Conservation (phyloP, 2,113 vertebrate genomes). For the Tachysurus vachellii region DNA sequence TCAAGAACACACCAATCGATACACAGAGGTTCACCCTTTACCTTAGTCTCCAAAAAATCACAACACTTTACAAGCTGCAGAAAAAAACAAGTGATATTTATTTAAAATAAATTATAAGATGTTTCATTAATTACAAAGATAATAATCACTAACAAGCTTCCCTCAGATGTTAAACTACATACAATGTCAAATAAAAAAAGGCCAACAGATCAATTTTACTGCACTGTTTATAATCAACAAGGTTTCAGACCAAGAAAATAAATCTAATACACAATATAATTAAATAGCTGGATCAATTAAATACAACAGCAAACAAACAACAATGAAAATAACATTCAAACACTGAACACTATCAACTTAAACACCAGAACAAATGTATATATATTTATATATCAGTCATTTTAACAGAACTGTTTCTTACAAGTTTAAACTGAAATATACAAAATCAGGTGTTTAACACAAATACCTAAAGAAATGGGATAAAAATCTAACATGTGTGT, state of each 20-base stretch:
- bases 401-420: too few species aligned
- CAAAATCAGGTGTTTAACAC: neutral
- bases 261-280: neutral
- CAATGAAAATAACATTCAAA: neutral
- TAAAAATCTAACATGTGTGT: neutral
- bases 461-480: neutral
- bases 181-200: neutral
- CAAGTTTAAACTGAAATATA: neutral
- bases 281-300: neutral
- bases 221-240: neutral
- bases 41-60: neutral
- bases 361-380: neutral
- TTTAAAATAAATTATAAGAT: neutral
- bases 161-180: neutral
- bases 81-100: neutral
- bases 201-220: neutral
- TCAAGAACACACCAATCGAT: constrained; percentile 53
- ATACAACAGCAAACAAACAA: neutral
- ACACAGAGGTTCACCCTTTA: constrained; percentile 34
- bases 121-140: neutral
- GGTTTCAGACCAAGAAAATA: neutral
- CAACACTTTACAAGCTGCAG: neutral
- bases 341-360: neutral
- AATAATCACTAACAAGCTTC: neutral
- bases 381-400: too few species aligned